Conservation (phyloP, 1,140 invertebrate genomes). For the Ericerus pela region DNA sequence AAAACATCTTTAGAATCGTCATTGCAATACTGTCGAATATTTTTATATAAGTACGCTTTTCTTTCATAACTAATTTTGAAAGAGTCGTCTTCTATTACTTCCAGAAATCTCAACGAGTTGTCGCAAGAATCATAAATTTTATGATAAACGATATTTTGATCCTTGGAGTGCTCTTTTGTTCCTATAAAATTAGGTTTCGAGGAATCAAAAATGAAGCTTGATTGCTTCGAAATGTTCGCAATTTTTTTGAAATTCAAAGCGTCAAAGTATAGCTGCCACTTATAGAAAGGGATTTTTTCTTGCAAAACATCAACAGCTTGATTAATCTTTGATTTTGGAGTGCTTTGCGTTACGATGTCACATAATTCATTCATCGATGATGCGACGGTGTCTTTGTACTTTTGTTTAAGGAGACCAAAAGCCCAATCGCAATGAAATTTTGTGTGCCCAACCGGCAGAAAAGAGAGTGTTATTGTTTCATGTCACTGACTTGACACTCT, state of each 20-base stretch:
- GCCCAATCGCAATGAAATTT: conserved; percentile 17
- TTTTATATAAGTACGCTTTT: conserved; percentile 14
- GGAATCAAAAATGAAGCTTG: conserved; percentile 11
- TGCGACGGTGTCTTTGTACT: conserved; percentile 4
- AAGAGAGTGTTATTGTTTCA: background rate
- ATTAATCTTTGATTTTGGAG: conserved; percentile 14
- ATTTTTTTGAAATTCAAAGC: conserved; percentile 13
- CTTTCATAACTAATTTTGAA: background rate
- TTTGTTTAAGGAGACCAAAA: conserved; percentile 15
- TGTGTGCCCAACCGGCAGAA: conserved; percentile 15
- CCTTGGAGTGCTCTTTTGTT: background rate
- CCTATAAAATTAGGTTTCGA: conserved; percentile 6
- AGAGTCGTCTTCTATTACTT: background rate
- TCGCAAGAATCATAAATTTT: background rate
- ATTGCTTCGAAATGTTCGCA: conserved; percentile 6
- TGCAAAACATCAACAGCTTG: conserved; percentile 1
- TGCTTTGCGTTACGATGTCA: conserved; percentile 11
- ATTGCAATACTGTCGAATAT: conserved; percentile 14
- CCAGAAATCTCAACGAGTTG: conserved; percentile 7
- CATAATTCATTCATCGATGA: conserved; percentile 15
- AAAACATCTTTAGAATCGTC: no score
- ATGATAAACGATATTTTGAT: conserved; percentile 1
- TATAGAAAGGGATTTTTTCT: conserved; percentile 13
- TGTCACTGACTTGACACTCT: background rate
- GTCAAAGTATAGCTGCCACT: conserved; percentile 12